Conservation (phyloP, 1,140 invertebrate genomes). For the Trachymyrmex cornetzi region DNA sequence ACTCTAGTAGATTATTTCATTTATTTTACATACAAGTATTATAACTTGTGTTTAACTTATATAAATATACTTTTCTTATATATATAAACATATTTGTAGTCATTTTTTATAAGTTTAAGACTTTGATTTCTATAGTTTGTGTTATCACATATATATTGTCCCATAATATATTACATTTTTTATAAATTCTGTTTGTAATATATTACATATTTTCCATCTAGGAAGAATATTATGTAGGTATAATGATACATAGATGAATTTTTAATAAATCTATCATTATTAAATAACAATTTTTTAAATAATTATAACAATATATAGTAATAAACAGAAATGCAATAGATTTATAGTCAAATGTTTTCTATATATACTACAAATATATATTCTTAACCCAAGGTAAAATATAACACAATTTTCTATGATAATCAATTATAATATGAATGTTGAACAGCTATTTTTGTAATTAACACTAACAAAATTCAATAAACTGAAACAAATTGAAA, state of each 20-base stretch:
- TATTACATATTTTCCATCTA: background rate
- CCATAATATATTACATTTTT: no score
- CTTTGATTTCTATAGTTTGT: no score
- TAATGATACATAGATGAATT: background rate
- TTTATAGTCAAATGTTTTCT: background rate
- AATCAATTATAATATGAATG: background rate
- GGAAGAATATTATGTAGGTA: background rate
- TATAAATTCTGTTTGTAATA: background rate
- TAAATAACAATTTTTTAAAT: background rate
- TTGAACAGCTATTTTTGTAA: background rate
- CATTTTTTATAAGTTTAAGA: no score
- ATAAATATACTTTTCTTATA: background rate
- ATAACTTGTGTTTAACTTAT: background rate
- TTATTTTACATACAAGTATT: background rate
- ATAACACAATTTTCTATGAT: background rate
- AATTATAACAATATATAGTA: background rate
- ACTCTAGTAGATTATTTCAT: background rate
- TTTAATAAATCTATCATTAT: constrained; percentile 17
- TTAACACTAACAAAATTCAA: background rate
- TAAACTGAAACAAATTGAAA: background rate
- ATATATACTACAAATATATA: background rate
- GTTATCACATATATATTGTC: no score
- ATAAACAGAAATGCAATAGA: constrained; percentile 2
- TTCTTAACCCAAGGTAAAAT: background rate
- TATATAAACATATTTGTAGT: background rate